Percentiles rank a stretch among this genome's conserved stretches.
Conservation (phyloP, 2,113 vertebrate species). For the Thalassoma bifasciatum region DNA sequence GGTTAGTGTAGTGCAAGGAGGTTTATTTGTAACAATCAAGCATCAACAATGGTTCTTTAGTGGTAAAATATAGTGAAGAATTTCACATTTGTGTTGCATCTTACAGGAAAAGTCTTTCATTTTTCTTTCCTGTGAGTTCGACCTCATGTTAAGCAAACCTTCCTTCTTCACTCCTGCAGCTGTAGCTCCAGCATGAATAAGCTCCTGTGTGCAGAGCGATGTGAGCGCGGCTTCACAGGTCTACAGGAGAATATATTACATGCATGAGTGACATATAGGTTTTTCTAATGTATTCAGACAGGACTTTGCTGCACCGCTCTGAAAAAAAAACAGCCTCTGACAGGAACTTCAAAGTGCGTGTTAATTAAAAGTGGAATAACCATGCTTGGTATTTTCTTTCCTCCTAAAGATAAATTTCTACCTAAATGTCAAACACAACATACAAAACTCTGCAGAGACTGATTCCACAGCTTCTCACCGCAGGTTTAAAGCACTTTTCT, state of each 20-base stretch:
- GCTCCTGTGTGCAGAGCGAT: not conserved
- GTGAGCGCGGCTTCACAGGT: not conserved
- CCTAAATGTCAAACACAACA: not conserved
- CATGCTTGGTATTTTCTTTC: not conserved
- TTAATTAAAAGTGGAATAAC: conserved; percentile 7
- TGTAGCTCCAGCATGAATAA: not conserved
- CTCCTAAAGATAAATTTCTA: not conserved
- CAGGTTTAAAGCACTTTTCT: conserved; percentile 59
- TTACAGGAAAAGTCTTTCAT: too few relatives aligned
- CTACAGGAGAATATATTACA: not conserved
- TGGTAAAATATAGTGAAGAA: too few relatives aligned
- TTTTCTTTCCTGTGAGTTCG: too few relatives aligned
- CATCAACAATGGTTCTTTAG: too few relatives aligned
- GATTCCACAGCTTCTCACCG: conserved; percentile 37
- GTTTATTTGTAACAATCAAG: too few relatives aligned
- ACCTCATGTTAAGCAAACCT: not conserved
- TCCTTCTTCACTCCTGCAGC: not conserved
- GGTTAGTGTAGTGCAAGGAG: too few relatives aligned
- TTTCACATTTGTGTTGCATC: too few relatives aligned
- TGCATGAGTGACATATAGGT: not conserved
- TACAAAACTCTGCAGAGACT: conserved; percentile 12
- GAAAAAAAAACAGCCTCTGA: conserved; percentile 16
- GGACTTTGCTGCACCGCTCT: not conserved
- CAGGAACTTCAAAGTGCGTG: conserved; percentile 25
- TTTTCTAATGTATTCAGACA: conserved; percentile 8